phyloP scores from a whole-genome alignment of 1,140 invertebrate genomes.

The Epicauta chinensis region DNA sequence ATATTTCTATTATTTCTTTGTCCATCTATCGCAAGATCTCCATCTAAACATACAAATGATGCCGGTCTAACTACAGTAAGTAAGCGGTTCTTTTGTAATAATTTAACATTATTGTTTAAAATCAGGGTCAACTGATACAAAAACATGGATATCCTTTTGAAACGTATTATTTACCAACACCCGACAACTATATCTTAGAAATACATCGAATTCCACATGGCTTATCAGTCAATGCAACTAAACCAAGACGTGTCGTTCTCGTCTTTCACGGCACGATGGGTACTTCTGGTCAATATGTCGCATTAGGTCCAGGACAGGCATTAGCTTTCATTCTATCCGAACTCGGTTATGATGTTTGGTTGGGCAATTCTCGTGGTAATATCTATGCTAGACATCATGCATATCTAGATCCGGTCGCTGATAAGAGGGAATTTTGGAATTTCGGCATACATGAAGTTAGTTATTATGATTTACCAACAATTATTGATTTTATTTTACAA shows the following conservation, averaged over 20 bases:
- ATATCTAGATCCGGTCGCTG: slow-evolving; percentile 40
- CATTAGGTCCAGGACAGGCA: slow-evolving; percentile 41
- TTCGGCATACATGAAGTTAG: slow-evolving; percentile 58
- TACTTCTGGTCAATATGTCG: slow-evolving; percentile 58
- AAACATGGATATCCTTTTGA: slow-evolving; percentile 46
- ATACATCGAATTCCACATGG: slow-evolving; percentile 57
- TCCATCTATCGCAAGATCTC: too few species aligned
- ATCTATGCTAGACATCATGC: slow-evolving; percentile 50
- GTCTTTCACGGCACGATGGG: slow-evolving; percentile 63
- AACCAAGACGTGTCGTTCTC: slow-evolving; percentile 4
- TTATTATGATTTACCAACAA: slow-evolving; percentile 58
- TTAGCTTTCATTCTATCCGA: slow-evolving; percentile 60
- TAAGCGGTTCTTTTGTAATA: too few species aligned
- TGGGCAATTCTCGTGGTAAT: slow-evolving; percentile 63
- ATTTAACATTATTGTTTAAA: too few species aligned
- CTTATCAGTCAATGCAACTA: background rate
- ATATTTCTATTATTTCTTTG: too few species aligned
- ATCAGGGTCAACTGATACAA: too few species aligned
- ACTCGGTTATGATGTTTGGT: slow-evolving; percentile 71
- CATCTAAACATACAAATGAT: too few species aligned
- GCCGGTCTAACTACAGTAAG: too few species aligned
- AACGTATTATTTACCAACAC: slow-evolving; percentile 57
- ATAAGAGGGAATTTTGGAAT: slow-evolving; percentile 59
- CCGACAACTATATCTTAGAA: slow-evolving; percentile 65
- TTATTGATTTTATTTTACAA: slow-evolving; percentile 59